Evolutionary conservation across 1,140 invertebrate genomes (phyloP), one percentile per base, ranked within the genome.

Genomic region (Trichonephila inaurata): DNA sequence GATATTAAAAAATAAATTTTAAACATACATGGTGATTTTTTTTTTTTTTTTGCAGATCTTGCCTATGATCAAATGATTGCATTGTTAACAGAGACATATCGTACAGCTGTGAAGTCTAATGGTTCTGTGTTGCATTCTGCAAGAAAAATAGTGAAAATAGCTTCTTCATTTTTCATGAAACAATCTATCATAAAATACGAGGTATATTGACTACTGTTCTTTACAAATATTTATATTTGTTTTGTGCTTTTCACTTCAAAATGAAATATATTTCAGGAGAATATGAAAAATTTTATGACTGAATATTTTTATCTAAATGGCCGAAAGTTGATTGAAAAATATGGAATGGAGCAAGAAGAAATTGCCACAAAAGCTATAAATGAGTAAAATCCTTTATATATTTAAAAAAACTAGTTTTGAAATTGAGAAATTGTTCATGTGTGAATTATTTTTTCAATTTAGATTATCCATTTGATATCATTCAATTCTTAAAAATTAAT

Each of bases 131-230:
- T 93, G 28, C 69, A 88, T 16, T 61, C 40, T 19, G 66, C 85
- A 24, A 93, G 86, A 82, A 93, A 82, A 64, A 93, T 93, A 14
- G 60, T 93, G 5, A 93, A 89, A 89, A 21, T 21, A 7, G 85
- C 61, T 24, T 88, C 58, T 40, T 62, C 44, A 18, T 93, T 88
- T 58, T 93, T 88, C 44, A 7, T 88, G 24, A 44, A 88, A 51
- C 33, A 93, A 28, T 87, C 64, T 51, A 66, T 85, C 16, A 72
- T 72, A 64, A 83, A 51, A 10, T 85, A 83, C 85, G 90, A 92
- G 81, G 90, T 92, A 40, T 40, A 85, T 19, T 24, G 7, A 60
- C 18, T 24, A 85, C 16, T 81, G 2, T 28, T 33, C 6, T 4
- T 33, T 33, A 81, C 28, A 28, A 81, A 19, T 64, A 64, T 81